Conservation (phyloP, 2,888 invertebrate species). For the Craniophora ligustri region DNA sequence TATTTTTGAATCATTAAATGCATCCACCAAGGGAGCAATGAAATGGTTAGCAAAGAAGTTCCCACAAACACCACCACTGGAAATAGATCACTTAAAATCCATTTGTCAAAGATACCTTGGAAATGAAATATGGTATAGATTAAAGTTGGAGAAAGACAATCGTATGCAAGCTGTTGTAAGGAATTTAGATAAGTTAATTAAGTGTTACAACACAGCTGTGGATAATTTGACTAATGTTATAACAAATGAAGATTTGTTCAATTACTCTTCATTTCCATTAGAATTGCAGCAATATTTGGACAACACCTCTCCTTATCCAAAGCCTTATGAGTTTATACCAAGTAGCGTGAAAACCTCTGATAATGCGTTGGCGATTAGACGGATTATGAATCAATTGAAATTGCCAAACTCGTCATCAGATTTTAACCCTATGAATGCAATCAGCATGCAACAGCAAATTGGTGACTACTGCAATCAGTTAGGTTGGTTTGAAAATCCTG, state of each 20-base stretch:
- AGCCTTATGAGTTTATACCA: conserved; percentile 91
- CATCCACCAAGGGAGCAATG: conserved; percentile 74
- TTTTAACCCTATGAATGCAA: conserved; percentile 80
- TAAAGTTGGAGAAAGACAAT: conserved; percentile 75
- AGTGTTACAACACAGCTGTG: conserved; percentile 91
- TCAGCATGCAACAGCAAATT: conserved; percentile 81
- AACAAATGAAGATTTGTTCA: conserved; percentile 88
- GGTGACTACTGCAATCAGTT: conserved; percentile 84
- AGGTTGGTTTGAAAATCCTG: conserved; percentile 82
- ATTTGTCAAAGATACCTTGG: conserved; percentile 89
- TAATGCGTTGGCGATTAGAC: conserved; percentile 84
- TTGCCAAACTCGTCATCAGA: conserved; percentile 82
- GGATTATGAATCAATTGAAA: conserved; percentile 86
- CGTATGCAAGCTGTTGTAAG: conserved; percentile 81
- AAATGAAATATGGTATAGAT: conserved; percentile 89
- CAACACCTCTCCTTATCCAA: conserved; percentile 86
- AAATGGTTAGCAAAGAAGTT: conserved; percentile 86
- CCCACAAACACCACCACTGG: conserved; percentile 84
- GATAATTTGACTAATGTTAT: conserved; percentile 89
- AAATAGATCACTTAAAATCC: conserved; percentile 88
- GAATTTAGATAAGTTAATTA: conserved; percentile 88
- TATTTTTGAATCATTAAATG: conserved; percentile 68
- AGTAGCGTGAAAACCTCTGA: conserved; percentile 87
- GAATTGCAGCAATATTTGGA: conserved; percentile 89
- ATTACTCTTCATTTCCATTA: conserved; percentile 90